A percentile compares a stretch with the other conserved stretches of the same genome.
phyloP scores from a whole-genome alignment of 2,888 invertebrate genomes.

The Steinernema carpocapsae region DNA sequence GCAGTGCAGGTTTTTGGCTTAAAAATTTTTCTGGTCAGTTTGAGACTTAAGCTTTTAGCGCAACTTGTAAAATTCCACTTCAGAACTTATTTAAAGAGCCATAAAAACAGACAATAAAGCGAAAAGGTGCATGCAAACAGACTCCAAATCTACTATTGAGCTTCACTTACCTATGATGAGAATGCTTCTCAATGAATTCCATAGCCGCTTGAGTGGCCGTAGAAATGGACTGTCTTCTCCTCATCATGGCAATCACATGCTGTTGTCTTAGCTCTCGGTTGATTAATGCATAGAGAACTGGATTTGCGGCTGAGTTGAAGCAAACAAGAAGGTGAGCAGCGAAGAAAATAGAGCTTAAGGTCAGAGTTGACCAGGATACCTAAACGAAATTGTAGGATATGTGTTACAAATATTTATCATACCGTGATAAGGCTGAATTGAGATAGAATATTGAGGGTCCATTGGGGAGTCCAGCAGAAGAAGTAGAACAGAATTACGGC shows the following conservation, averaged over 20 bases:
- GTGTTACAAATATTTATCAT: conserved; percentile 13
- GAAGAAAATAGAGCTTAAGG: conserved; percentile 64
- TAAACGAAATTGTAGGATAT: conserved; percentile 26
- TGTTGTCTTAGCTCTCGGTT: conserved; percentile 66
- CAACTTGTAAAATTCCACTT: no score
- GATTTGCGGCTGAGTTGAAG: conserved; percentile 68
- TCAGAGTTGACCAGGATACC: conserved; percentile 60
- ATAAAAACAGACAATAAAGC: background rate
- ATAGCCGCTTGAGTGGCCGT: conserved; percentile 46
- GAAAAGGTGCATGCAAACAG: conserved; percentile 11
- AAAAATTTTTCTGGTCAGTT: no score
- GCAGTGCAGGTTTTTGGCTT: no score
- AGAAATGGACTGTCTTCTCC: conserved; percentile 60
- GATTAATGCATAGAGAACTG: conserved; percentile 67
- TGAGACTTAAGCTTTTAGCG: no score
- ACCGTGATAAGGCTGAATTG: conserved; percentile 61
- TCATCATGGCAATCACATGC: conserved; percentile 61
- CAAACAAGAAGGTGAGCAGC: conserved; percentile 64
- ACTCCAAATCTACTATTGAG: background rate
- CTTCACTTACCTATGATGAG: conserved; percentile 36
- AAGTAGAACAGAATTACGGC: conserved; percentile 67
- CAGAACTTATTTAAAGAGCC: no score
- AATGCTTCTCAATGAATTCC: conserved; percentile 45
- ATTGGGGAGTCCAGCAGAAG: conserved; percentile 67
- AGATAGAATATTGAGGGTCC: conserved; percentile 63